A percentile compares a stretch with the other conserved stretches of the same genome.
These are phyloP conservation scores for Hesperia comma DNA, from an alignment of 2,888 invertebrate genomes.

Conservation along the genomic window DNA sequence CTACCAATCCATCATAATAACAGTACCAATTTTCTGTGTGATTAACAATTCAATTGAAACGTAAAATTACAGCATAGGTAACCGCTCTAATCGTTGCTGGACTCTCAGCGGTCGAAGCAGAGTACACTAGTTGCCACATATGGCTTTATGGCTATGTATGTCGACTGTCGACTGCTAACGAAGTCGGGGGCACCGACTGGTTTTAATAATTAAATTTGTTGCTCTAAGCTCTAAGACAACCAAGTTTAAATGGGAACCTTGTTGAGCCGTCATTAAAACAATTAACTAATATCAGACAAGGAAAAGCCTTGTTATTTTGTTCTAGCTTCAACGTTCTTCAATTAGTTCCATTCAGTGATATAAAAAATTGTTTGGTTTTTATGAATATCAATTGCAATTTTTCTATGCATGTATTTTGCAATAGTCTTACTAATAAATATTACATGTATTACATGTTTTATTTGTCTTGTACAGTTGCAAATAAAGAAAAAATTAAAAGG, in stretches of 20 bases:
- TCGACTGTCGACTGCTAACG: constrained; percentile 5
- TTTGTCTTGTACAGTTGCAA: too few species aligned
- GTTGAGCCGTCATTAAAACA: constrained; percentile 23
- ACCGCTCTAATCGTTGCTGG: neutral
- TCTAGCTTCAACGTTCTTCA: neutral
- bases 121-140: neutral
- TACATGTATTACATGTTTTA: too few species aligned
- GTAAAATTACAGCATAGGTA: neutral
- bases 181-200: constrained; percentile 15
- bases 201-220: constrained; percentile 13
- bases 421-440: too few species aligned
- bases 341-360: neutral
- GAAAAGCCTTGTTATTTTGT: constrained; percentile 24
- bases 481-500: too few species aligned
- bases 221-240: constrained; percentile 4
- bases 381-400: too few species aligned
- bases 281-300: constrained; percentile 28
- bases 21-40: too few species aligned
- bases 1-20: too few species aligned
- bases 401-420: too few species aligned
- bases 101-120: neutral
- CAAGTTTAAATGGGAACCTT: constrained; percentile 21
- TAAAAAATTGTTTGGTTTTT: neutral
- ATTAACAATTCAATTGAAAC: neutral
- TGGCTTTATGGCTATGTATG: neutral